Evolutionary conservation across 2,888 invertebrate species (phyloP).

Genomic region (Pomacea canaliculata): DNA sequence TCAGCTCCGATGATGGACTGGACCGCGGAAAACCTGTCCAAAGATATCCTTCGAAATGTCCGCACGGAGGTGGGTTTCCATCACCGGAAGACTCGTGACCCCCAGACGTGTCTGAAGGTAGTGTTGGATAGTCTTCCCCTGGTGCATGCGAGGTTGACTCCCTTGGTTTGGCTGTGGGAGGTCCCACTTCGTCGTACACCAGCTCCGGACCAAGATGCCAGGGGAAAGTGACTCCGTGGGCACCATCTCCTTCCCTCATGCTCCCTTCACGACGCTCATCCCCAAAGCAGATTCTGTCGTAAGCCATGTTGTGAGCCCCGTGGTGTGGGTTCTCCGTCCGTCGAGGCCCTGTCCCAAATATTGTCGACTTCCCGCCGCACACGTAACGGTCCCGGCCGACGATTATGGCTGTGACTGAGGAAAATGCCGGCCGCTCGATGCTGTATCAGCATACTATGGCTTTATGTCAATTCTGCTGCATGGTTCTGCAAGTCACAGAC

Average conservation of each 20-base stretch:
- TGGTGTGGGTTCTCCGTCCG: no score
- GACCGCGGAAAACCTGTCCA: background rate
- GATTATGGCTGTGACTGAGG: no score
- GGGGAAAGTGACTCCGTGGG: background rate
- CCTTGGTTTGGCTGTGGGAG: background rate
- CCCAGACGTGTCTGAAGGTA: background rate
- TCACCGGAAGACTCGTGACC: slow-evolving; percentile 9
- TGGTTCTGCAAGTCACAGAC: no score
- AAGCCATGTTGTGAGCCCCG: no score
- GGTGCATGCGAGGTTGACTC: background rate
- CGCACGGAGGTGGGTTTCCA: background rate
- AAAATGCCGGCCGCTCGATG: no score
- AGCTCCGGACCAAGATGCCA: background rate
- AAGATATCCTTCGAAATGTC: background rate
- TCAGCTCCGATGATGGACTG: background rate
- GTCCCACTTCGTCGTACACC: slow-evolving; percentile 11
- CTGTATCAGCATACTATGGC: no score
- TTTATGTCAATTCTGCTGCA: no score
- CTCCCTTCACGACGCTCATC: background rate
- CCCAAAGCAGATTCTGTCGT: no score
- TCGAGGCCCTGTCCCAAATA: no score
- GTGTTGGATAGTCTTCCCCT: background rate
- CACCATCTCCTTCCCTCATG: background rate
- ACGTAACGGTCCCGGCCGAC: no score
- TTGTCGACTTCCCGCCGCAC: no score